Conservation (phyloP, 2,797 vertebrate species). For the Bucorvus abyssinicus region DNA sequence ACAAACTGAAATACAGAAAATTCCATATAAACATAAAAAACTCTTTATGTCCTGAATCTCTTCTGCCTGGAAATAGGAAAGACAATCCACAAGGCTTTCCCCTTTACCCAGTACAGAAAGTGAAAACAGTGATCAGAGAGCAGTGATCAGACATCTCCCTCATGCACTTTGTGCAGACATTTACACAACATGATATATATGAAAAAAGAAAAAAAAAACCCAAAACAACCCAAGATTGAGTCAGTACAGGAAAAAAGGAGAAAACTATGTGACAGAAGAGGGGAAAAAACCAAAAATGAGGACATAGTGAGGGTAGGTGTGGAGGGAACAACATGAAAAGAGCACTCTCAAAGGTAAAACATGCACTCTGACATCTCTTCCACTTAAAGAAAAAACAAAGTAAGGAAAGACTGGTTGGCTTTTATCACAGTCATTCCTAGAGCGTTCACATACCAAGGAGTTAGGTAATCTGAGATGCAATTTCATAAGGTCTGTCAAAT, state of each 20-base stretch:
- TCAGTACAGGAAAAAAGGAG: not conserved
- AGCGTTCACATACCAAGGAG: not conserved
- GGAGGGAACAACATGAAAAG: not conserved
- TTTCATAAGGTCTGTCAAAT: not conserved
- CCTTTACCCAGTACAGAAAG: not conserved
- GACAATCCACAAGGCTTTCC: not conserved
- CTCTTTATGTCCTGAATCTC: not conserved
- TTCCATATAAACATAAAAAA: no score
- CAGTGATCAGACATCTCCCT: not conserved
- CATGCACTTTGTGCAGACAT: not conserved
- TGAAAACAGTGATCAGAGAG: not conserved
- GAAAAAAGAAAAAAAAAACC: not conserved
- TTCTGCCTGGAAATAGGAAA: not conserved
- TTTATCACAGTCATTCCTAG: not conserved
- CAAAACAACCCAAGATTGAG: not conserved
- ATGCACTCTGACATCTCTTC: not conserved
- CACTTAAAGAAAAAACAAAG: not conserved
- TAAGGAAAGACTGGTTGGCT: not conserved
- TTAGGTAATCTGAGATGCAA: not conserved
- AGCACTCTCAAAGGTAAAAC: not conserved
- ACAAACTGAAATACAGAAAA: no score
- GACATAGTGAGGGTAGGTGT: not conserved
- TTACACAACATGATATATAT: not conserved
- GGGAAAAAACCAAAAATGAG: not conserved
- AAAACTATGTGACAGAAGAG: not conserved